Evolutionary conservation across 2,888 invertebrate species (phyloP), one percentile per base, ranked within the genome.

Genomic region (Drosophila cracens): DNA sequence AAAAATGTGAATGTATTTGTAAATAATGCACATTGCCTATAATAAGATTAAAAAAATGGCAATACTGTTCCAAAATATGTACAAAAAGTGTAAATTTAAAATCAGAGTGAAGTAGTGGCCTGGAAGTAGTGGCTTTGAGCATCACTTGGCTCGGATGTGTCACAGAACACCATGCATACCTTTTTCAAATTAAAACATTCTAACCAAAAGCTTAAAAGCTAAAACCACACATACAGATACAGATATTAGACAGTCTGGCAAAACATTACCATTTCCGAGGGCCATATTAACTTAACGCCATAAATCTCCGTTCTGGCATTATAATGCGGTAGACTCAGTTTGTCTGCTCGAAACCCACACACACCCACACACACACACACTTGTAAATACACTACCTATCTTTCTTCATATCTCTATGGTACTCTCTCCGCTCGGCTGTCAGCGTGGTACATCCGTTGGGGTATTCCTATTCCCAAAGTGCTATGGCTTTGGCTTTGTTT

Each of bases 261-360:
- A 52, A 73, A 74, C 78, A 80, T 86, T 82, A 83, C 70, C 85
- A 85, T 89, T 83, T 83, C 82, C 79, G 76, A 74, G 65, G 79
- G 79, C 74, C 85, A 81, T 87, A 89, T 89, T 84, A 87, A 81
- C 83, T 70, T 75, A 78, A 75, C 66, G 73, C 81, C 89, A 87
- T 87, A 89, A 89, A 87, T 87, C 87, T 87, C 75, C 53, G 81
- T 54, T 61, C 62, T 62, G 75, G 75, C 74, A 80, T 85, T 81
- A 76, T 43, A 67, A 58, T 64, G 74, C 52, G 79, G 64, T 68
- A 69, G 60, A 69, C 57, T 53, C 38, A 62, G 53, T 52, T 66
- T 43, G 27, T 31, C 34, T 57, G 63, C 58, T 63, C n/a, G 43
- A 63, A 59, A 46, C 46, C 31, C 36, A 34, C 49, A 36, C 33